phyloP scores from a whole-genome alignment of 2,113 vertebrate species.

The Spermophilus dauricus region DNA sequence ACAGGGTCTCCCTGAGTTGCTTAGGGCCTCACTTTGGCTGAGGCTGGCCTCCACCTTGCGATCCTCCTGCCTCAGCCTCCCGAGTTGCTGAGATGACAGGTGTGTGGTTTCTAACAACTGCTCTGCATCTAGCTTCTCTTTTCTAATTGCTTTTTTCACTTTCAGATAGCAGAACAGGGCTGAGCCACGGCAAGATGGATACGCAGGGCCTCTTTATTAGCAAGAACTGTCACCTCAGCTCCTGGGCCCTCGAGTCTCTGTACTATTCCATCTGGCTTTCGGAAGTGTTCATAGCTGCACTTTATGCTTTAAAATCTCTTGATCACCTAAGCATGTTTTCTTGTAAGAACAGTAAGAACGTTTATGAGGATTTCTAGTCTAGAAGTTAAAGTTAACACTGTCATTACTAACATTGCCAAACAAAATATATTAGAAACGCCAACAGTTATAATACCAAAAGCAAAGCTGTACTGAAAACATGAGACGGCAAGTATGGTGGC shows the following conservation, averaged over 20 bases:
- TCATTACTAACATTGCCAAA: not conserved
- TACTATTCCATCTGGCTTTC: not conserved
- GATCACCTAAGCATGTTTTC: not conserved
- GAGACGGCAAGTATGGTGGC: no score
- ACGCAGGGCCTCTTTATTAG: not conserved
- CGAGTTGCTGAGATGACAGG: not conserved
- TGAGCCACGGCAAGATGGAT: not conserved
- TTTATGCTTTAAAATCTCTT: not conserved
- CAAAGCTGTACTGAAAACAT: not conserved
- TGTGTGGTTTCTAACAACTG: not conserved
- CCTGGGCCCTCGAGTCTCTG: not conserved
- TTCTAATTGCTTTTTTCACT: not conserved
- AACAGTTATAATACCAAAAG: not conserved
- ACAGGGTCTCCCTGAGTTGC: no score
- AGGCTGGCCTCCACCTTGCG: no score
- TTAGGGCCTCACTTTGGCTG: no score
- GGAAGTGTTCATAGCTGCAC: not conserved
- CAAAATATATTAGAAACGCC: not conserved
- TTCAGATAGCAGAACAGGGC: not conserved
- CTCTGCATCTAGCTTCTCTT: not conserved
- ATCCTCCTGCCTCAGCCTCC: not conserved
- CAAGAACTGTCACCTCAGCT: not conserved
- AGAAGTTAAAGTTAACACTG: not conserved
- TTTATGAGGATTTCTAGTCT: not conserved
- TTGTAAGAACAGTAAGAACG: not conserved